Percentiles rank a stretch among this genome's conserved stretches.
These are phyloP conservation scores for Parnassius apollo DNA, from an alignment of 2,888 invertebrate species.

Conservation along the genomic window DNA sequence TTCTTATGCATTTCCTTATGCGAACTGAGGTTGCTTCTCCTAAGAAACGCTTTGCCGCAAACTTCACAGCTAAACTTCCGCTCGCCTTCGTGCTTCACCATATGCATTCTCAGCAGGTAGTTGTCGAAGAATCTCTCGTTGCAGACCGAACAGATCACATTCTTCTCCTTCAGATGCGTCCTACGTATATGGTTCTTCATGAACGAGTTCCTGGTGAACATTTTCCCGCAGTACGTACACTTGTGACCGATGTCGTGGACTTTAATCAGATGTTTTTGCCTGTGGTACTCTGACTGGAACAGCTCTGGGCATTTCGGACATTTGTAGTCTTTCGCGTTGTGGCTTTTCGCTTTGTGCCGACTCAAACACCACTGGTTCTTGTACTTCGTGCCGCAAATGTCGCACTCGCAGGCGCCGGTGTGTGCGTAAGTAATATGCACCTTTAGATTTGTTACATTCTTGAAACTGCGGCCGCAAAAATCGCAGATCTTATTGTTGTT, in stretches of 20 bases:
- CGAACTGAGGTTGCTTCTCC: constrained; percentile 80
- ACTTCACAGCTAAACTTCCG: constrained; percentile 78
- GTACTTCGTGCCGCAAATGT: constrained; percentile 57
- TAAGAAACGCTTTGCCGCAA: constrained; percentile 80
- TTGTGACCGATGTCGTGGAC: constrained; percentile 70
- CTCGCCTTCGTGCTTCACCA: constrained; percentile 78
- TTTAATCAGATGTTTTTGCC: constrained; percentile 76
- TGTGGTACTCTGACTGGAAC: constrained; percentile 77
- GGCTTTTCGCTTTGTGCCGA: constrained; percentile 63
- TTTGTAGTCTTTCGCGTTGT: constrained; percentile 65
- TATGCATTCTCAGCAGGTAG: constrained; percentile 66
- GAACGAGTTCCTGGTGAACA: constrained; percentile 72
- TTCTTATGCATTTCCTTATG: constrained; percentile 79
- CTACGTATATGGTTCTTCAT: constrained; percentile 69
- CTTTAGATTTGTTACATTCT: constrained; percentile 57
- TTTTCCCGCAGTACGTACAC: constrained; percentile 61
- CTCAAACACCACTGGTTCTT: constrained; percentile 65
- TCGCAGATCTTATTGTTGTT: constrained; percentile 69
- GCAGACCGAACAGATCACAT: constrained; percentile 65
- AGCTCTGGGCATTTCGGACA: constrained; percentile 65
- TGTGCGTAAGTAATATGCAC: constrained; percentile 65
- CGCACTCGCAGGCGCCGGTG: constrained; percentile 58
- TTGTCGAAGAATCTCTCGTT: constrained; percentile 70
- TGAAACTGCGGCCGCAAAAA: constrained; percentile 65
- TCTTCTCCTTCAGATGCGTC: constrained; percentile 72